Base-by-base conservation (phyloP, 1,140 invertebrate genomes). In the Glomeris maerens region DNA sequence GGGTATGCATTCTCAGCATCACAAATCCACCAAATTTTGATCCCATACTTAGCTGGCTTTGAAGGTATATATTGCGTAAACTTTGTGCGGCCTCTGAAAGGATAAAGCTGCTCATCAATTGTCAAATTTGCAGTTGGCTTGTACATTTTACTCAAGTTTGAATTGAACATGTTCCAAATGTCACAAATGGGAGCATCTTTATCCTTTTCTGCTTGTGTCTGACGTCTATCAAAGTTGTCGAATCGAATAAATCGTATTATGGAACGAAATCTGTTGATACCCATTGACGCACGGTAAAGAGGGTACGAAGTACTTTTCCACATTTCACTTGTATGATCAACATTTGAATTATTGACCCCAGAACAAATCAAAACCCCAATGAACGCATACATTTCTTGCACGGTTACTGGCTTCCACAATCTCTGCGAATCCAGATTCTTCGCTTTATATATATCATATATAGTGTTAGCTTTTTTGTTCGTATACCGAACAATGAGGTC, bases 21-120 rank as follows among this genome's bases (percentile, higher is more conserved):
- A 17, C 4, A 7, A 4, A 45, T 10, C 20, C 10, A 13, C 31
- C 31, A 36, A 13, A 36, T 20, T 36, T 36, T 36, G 10, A 36
- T 10, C n/a, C 31, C 31, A 36, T 36, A 36, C n/a, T 36, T n/a
- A n/a, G n/a, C n/a, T n/a, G n/a, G n/a, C n/a, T n/a, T n/a, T n/a
- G n/a, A n/a, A n/a, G n/a, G n/a, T 36, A 36, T 36, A n/a, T 36
- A 36, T 20, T 13, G 10, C 20, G 10, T 10, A 36, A 36, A 36
- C 22, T 45, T 27, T 39, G 57, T 62, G 5, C 53, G 27, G 2
- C 57, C 62, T 36, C 56, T n/a, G 40, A 59, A 61, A 4, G 51
- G 50, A 26, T 60, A 47, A 28, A 64, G 49, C 47, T 62, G 62
- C 42, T 64, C 59, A 52, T 63, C 62, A 14, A 64, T 54, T 5